phyloP scores from a whole-genome alignment of 2,113 vertebrate species.

The Apeltes quadracus region DNA sequence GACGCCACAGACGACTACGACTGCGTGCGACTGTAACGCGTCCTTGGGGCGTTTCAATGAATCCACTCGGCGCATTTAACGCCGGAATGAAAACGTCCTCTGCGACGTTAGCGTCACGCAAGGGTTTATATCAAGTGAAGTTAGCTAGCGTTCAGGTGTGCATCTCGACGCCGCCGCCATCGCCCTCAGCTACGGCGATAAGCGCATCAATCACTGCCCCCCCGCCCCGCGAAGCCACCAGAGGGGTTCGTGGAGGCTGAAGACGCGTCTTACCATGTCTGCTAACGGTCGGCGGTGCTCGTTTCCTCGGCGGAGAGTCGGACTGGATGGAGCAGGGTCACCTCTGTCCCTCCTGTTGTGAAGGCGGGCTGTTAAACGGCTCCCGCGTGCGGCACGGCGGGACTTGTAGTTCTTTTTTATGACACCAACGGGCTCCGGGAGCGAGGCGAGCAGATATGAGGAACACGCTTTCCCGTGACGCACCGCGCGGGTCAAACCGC shows the following conservation, averaged over 20 bases:
- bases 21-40: too few relatives aligned
- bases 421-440: rapidly evolving
- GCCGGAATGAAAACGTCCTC: too few relatives aligned
- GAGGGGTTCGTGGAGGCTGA: too few relatives aligned
- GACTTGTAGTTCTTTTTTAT: slow-evolving; percentile 65
- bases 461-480: slow-evolving; percentile 67
- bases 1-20: background rate
- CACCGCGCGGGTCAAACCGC: slow-evolving; percentile 29
- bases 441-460: rapidly evolving
- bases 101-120: too few relatives aligned
- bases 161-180: background rate
- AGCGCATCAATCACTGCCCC: too few relatives aligned
- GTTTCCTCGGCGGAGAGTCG: slow-evolving; percentile 40
- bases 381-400: background rate
- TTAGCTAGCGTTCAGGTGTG: background rate
- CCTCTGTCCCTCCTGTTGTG: slow-evolving; percentile 58
- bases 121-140: background rate
- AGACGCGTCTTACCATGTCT: slow-evolving; percentile 68
- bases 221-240: too few relatives aligned
- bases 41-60: background rate
- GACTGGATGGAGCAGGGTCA: slow-evolving; percentile 66
- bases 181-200: slow-evolving; percentile 1
- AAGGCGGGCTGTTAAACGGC: slow-evolving; percentile 43
- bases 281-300: background rate
- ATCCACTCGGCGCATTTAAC: background rate